Conservation (phyloP, 2,113 vertebrate species). For the Nothocercus julius region DNA sequence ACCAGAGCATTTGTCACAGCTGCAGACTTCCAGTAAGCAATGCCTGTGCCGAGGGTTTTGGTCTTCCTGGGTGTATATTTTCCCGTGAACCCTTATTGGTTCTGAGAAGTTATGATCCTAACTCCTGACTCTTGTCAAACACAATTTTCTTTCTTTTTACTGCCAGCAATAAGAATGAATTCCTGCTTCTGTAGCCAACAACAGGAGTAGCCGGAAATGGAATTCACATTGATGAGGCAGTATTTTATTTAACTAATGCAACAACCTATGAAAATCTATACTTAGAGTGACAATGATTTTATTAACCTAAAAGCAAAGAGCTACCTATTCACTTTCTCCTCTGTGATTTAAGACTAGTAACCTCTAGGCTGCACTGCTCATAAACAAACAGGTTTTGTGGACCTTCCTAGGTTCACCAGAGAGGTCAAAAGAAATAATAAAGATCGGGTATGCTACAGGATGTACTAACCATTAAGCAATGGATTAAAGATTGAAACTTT, state of each 20-base stretch:
- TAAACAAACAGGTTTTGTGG: conserved; percentile 68
- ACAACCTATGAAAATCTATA: conserved; percentile 55
- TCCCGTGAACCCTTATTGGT: conserved; percentile 60
- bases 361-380: conserved; percentile 17
- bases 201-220: conserved; percentile 49
- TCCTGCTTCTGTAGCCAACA: conserved; percentile 53
- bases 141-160: conserved; percentile 59
- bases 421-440: conserved; percentile 69
- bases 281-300: conserved; percentile 42
- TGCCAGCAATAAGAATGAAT: conserved; percentile 61
- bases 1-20: conserved; percentile 70
- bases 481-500: conserved; percentile 71
- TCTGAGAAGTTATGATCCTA: conserved; percentile 73
- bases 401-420: conserved; percentile 62
- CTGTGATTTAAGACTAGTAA: conserved; percentile 56
- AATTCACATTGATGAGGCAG: conserved; percentile 60
- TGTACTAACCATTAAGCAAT: conserved; percentile 65
- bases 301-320: conserved; percentile 36
- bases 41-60: conserved; percentile 64
- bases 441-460: conserved; percentile 59
- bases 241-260: conserved; percentile 64
- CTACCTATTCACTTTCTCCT: conserved; percentile 39
- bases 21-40: conserved; percentile 65
- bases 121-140: conserved; percentile 68
- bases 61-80: conserved; percentile 69